Conservation (phyloP, 1,140 invertebrate species). For the Cyphomyrmex costatus region DNA sequence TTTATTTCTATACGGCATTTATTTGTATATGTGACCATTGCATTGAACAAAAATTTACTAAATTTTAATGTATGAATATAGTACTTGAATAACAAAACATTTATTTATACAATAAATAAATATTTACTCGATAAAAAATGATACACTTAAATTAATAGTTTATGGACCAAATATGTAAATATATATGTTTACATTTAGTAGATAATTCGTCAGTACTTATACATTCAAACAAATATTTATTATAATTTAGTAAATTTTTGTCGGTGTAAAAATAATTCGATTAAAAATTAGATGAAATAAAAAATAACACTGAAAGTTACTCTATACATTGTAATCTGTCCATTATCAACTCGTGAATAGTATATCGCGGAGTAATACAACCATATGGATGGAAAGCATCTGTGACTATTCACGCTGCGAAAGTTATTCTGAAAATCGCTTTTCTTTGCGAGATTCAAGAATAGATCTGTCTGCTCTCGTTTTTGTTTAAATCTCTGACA, state of each 20-base stretch:
- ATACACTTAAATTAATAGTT: too few species aligned
- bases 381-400: not conserved
- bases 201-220: too few species aligned
- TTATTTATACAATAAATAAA: too few species aligned
- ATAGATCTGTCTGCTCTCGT: not conserved
- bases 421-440: slow-evolving; percentile 3
- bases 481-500: not conserved
- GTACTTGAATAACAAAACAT: too few species aligned
- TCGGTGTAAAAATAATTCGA: too few species aligned
- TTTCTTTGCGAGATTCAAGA: not conserved
- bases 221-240: too few species aligned
- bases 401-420: not conserved
- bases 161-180: too few species aligned
- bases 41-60: too few species aligned
- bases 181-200: too few species aligned
- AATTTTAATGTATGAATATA: too few species aligned
- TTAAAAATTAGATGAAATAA: not conserved
- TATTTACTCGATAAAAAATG: too few species aligned
- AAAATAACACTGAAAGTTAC: not conserved
- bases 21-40: not conserved
- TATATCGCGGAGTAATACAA: slow-evolving; percentile 1
- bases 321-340: not conserved
- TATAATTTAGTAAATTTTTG: too few species aligned
- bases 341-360: not conserved
- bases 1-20: not conserved